phyloP scores from a whole-genome alignment of 2,888 invertebrate species.

The Leistus spinibarbis region DNA sequence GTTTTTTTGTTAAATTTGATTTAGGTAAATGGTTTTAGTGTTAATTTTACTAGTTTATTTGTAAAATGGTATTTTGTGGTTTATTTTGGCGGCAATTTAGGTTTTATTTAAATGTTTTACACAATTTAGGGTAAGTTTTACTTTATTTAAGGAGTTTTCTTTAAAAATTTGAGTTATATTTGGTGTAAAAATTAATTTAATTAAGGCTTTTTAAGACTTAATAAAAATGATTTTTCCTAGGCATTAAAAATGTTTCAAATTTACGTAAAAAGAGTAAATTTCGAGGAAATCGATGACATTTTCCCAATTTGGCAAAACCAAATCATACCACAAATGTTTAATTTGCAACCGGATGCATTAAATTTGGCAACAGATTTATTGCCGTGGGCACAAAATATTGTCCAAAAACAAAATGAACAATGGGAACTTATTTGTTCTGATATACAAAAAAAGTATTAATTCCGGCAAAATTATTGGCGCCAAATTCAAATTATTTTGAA shows the following conservation, averaged over 20 bases:
- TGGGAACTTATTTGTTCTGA: background rate
- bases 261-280: background rate
- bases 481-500: background rate
- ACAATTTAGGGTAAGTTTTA: no score
- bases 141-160: no score
- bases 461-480: slow-evolving; percentile 4
- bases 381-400: background rate
- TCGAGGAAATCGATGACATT: background rate
- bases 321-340: slow-evolving; percentile 6
- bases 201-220: no score
- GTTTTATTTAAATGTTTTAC: no score
- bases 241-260: slow-evolving; percentile 15
- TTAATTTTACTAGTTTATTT: no score
- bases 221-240: no score
- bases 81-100: no score
- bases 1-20: no score
- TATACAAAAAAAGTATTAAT: background rate
- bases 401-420: background rate
- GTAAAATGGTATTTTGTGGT: no score
- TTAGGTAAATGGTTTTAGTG: no score
- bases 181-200: no score
- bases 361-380: background rate
- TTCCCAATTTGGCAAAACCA: background rate
- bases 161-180: no score
- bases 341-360: background rate